Base-by-base conservation (phyloP, 1,140 invertebrate species). In the Lordiphosa stackelbergi region DNA sequence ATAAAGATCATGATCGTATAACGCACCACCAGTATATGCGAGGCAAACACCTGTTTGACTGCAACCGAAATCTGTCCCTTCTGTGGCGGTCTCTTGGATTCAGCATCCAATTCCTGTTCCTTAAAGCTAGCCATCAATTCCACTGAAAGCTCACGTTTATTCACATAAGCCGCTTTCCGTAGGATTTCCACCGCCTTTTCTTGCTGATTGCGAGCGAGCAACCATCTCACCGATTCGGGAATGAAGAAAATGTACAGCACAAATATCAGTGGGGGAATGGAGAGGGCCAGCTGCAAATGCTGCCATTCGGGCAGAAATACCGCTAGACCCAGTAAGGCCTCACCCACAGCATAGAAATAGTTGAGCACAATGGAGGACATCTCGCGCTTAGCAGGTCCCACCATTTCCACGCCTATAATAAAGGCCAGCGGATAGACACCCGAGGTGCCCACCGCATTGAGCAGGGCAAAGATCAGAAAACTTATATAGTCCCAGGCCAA, bases 361-460 rank as follows among this genome's bases (percentile, higher is more conserved):
- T 91, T 90, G 4, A 91, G 86, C 1, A 91, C 90, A 19, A 92
- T 89, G 11, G 91, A 92, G 58, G 90, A 91, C 75, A 92, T 89
- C 68, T 92, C 92, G 9, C 93, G 88, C 84, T 91, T 91, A 12
- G 87, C 85, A 5, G 89, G 89, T 2, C 92, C 92, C 8, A 93
- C 91, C 88, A 92, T 90, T 88, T 93, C 93, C 10, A 93, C 89
- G 36, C 92, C 91, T 24, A 93, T 88, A 38, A 93, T 91, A 70
- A 93, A 92, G 0, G 90, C 90, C 24, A 91, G 83, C 6, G 91
- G 90, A 77, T 91, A 92, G 10, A 92, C 89, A 8, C 91, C 91
- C 8, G 91, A 89, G 1, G 90, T 91, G 4, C 90, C 89, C 5
- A 92, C 68, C 0, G 91, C 91, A 66, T 91, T 91, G 0, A 92